A percentile compares a stretch with the other conserved stretches of the same genome.
These are phyloP conservation scores for Brachyopa scutellaris DNA, from an alignment of 2,888 invertebrate species.

Conservation along the genomic window DNA sequence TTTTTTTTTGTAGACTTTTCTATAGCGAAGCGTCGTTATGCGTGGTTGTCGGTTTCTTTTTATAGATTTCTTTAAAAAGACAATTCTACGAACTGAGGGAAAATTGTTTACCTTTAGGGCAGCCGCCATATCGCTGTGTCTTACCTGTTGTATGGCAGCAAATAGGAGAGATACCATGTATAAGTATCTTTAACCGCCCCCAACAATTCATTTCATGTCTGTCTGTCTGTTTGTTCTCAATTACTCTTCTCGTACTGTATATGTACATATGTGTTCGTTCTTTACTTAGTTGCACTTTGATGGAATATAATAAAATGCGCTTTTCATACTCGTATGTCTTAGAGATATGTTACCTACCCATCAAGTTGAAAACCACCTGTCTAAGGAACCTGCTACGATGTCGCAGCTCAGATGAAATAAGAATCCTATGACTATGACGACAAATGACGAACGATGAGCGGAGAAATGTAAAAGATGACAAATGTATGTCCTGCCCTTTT, in stretches of 20 bases:
- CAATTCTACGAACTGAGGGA: constrained; percentile 1
- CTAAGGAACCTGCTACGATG: constrained; percentile 33
- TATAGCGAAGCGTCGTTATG: constrained; percentile 10
- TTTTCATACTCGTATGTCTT: constrained; percentile 57
- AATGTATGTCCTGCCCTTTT: constrained; percentile 56
- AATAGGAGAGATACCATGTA: not conserved
- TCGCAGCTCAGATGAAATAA: not conserved
- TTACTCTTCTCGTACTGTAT: not conserved
- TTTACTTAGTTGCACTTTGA: constrained; percentile 58
- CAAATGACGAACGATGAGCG: not conserved
- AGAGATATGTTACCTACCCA: constrained; percentile 20
- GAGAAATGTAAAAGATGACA: constrained; percentile 42
- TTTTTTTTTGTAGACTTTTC: constrained; percentile 22
- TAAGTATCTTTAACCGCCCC: not conserved
- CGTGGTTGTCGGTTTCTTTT: constrained; percentile 15
- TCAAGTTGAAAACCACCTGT: constrained; percentile 49
- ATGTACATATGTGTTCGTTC: not conserved
- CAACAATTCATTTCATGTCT: constrained; percentile 16
- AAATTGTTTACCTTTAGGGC: constrained; percentile 13
- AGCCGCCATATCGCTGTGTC: not conserved
- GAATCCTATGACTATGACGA: too few species aligned
- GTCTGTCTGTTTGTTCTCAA: constrained; percentile 34
- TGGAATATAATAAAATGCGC: constrained; percentile 57
- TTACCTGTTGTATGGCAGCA: constrained; percentile 29
- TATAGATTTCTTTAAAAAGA: constrained; percentile 32